Percentiles rank a stretch among this genome's conserved stretches.
Evolutionary conservation across 2,113 vertebrate genomes (phyloP).

Genomic region (Galbula dea): DNA sequence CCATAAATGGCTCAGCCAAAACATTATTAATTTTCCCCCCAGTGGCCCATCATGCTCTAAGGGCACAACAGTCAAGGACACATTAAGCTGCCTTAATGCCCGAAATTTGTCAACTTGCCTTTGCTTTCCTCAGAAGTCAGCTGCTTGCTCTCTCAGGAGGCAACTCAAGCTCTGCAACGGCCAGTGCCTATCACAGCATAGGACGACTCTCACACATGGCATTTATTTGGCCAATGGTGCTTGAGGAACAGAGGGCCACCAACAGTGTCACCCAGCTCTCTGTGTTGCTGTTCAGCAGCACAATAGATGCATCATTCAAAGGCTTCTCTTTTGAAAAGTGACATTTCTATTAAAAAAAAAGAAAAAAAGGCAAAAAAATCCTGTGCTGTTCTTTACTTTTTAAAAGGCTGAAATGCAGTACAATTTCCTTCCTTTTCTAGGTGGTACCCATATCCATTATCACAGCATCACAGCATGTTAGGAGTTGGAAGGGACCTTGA

Average conservation of each 20-base stretch:
- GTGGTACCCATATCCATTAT: rapidly evolving
- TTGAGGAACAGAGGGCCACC: background rate
- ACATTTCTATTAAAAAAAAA: background rate
- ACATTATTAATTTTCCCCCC: background rate
- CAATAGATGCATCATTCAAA: background rate
- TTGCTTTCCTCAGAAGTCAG: background rate
- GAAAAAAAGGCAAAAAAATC: background rate
- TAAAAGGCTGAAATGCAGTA: background rate
- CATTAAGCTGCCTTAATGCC: background rate
- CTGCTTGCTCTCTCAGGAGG: background rate
- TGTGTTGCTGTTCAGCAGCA: background rate
- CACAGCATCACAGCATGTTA: no score
- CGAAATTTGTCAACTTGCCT: background rate
- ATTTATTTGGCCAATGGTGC: background rate
- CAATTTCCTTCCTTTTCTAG: background rate
- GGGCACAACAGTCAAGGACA: background rate
- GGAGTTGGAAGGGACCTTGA: no score
- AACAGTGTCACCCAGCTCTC: background rate
- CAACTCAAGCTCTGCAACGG: background rate
- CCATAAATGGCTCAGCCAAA: background rate
- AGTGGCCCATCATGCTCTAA: background rate
- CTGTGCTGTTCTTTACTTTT: background rate
- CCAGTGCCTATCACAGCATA: background rate
- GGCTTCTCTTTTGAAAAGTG: background rate
- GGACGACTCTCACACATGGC: background rate